A percentile compares a stretch with the other conserved stretches of the same genome.
These are phyloP conservation scores for Numenius phaeopus DNA, from an alignment of 2,797 vertebrate species.

Conservation along the genomic window DNA sequence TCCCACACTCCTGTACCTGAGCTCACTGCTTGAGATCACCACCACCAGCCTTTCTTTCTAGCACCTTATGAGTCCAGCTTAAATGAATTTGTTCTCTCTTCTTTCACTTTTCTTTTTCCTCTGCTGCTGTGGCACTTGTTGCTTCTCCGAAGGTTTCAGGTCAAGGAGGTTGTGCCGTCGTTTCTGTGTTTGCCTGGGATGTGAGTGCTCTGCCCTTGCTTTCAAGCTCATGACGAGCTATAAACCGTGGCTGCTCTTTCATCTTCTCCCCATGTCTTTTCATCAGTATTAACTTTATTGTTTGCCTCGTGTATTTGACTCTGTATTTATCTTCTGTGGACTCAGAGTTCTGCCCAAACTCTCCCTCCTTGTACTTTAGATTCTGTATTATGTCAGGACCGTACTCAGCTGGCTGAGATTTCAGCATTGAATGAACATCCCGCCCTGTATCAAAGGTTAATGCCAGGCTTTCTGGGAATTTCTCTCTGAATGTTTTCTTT, in stretches of 20 bases:
- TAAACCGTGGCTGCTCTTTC: not conserved
- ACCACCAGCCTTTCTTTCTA: not conserved
- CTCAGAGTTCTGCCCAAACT: not conserved
- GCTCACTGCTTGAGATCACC: not conserved
- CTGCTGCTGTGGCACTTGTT: rapidly evolving
- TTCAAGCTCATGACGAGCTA: not conserved
- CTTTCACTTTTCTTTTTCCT: not conserved
- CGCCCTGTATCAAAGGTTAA: not conserved
- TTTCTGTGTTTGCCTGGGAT: not conserved
- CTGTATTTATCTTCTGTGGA: not conserved
- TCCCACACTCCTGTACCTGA: not conserved
- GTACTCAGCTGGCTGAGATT: not conserved
- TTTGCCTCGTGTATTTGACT: not conserved
- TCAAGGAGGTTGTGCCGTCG: not conserved
- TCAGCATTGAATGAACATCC: not conserved
- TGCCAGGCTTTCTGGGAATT: not conserved
- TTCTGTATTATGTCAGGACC: not conserved
- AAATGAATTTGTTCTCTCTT: not conserved
- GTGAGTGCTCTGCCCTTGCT: not conserved
- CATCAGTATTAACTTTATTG: not conserved
- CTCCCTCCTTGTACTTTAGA: not conserved
- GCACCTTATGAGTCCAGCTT: not conserved
- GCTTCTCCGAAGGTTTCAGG: not conserved
- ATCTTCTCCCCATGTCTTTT: not conserved
- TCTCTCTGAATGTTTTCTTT: not conserved